These are phyloP conservation scores for Mythimna vitellina DNA, from an alignment of 2,888 invertebrate species.

Conservation along the genomic window DNA sequence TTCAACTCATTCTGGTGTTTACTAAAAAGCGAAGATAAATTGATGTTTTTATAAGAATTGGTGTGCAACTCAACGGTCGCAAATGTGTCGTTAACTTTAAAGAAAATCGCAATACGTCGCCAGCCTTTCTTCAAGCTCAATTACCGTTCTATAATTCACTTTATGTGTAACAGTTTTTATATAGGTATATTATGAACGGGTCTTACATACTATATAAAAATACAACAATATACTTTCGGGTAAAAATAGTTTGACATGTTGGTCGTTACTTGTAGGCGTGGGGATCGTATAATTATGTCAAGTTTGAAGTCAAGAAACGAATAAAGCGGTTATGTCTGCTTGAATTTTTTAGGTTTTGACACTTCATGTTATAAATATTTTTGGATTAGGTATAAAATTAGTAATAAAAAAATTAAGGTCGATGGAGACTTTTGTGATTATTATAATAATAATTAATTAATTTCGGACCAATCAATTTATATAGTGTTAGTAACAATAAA, in stretches of 20 bases:
- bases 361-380: not conserved
- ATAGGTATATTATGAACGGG: constrained; percentile 75
- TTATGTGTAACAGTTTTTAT: constrained; percentile 70
- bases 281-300: constrained; percentile 2
- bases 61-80: constrained; percentile 47
- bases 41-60: constrained; percentile 38
- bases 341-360: not conserved
- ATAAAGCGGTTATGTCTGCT: not conserved
- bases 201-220: constrained; percentile 88
- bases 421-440: too few species aligned
- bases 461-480: too few species aligned
- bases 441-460: too few species aligned
- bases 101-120: constrained; percentile 63
- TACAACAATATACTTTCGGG: constrained; percentile 84
- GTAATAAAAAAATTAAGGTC: too few species aligned
- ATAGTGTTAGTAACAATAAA: too few species aligned
- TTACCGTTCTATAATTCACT: constrained; percentile 66
- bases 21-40: constrained; percentile 66
- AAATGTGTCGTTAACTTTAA: constrained; percentile 43
- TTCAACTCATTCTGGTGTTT: constrained; percentile 52
- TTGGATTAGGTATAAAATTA: not conserved
- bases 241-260: constrained; percentile 72
- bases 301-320: not conserved
- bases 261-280: constrained; percentile 29
- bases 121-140: constrained; percentile 73